These are phyloP conservation scores for Galago senegalensis DNA, from an alignment of 2,797 vertebrate species.

Conservation along the genomic window DNA sequence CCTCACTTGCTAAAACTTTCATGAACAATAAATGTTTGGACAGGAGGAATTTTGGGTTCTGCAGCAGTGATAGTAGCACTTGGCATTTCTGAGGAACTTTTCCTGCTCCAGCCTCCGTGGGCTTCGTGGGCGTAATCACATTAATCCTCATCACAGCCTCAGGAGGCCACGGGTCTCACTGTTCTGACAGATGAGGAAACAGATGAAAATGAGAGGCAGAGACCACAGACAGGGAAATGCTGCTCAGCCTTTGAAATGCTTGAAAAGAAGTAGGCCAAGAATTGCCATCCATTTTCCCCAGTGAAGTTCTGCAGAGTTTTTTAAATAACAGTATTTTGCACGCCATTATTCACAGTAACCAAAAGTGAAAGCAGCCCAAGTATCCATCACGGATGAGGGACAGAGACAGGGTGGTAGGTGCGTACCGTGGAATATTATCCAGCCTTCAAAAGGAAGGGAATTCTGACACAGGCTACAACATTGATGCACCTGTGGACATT, in stretches of 20 bases:
- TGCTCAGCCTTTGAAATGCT: accelerated
- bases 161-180: not conserved
- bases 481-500: accelerated
- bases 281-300: not conserved
- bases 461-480: accelerated
- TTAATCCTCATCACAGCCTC: not conserved
- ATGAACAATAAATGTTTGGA: constrained; percentile 68
- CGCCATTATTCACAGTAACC: not conserved
- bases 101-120: not conserved
- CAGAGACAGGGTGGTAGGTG: accelerated
- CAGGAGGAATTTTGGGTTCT: constrained; percentile 30
- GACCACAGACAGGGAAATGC: not conserved
- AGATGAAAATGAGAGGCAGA: not conserved
- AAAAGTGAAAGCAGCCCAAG: not conserved
- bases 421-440: not conserved
- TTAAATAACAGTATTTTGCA: not conserved
- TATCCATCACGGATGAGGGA: not conserved
- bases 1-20: constrained; percentile 50
- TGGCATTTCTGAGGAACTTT: not conserved
- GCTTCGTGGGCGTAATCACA: not conserved
- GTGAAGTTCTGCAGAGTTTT: not conserved
- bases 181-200: constrained; percentile 47
- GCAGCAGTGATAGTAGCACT: not conserved
- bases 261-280: not conserved
- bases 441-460: not conserved